phyloP scores from a whole-genome alignment of 2,113 vertebrate species.

The Hemibates koningsi region DNA sequence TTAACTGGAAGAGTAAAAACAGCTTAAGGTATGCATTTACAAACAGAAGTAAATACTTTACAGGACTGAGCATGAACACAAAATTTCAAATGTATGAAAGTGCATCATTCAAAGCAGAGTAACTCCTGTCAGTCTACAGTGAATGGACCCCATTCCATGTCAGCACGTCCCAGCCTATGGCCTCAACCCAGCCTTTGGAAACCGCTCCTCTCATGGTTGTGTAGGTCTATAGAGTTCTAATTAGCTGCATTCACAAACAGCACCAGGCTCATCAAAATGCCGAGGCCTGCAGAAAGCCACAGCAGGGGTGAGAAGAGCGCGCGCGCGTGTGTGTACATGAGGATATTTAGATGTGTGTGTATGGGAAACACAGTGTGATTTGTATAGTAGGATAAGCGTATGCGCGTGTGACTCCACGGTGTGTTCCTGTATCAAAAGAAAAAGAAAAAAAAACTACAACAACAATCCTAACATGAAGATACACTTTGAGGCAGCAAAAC shows the following conservation, averaged over 20 bases:
- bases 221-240: constrained; percentile 58
- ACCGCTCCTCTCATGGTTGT: constrained; percentile 35
- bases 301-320: constrained; percentile 52
- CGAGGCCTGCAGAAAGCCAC: constrained; percentile 63
- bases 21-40: background rate
- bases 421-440: constrained; percentile 3
- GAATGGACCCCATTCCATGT: background rate
- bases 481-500: background rate
- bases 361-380: constrained; percentile 3
- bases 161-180: background rate
- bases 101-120: background rate
- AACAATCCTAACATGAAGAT: constrained; percentile 14
- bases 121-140: background rate
- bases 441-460: background rate
- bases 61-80: background rate
- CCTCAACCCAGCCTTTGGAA: constrained; percentile 41
- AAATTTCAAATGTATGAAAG: background rate
- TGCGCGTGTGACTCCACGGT: background rate
- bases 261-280: constrained; percentile 59
- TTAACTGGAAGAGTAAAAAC: background rate
- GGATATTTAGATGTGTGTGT: background rate
- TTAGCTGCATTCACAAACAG: constrained; percentile 68
- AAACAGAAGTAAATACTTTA: background rate
- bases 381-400: background rate
- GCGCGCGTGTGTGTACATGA: background rate